Evolutionary conservation across 64 coral and sea anemone genomes (phyloP), one percentile per base, ranked within the genome.

Genomic region (Astreopora myriophthalma): DNA sequence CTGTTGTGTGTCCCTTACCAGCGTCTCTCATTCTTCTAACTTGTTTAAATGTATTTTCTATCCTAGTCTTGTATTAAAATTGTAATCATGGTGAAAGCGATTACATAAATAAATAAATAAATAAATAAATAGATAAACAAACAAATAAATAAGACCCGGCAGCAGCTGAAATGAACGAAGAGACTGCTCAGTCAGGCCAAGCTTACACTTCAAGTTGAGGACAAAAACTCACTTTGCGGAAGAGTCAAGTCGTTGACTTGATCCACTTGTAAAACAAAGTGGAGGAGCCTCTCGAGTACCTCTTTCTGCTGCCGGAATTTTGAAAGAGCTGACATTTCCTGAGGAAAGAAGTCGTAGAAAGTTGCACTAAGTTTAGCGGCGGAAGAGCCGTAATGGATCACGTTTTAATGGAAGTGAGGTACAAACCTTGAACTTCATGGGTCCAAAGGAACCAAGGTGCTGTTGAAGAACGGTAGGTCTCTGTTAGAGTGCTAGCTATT

Each of bases 401-500:
- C 12, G 28, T 35, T 73, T 6, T 37, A 73, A 35, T 38, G 1
- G 22, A 3, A 37, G 22, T 37, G 32, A 14, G 1, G 1, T 6
- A 87, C 70, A 30, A 75, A 92, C 90, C 90, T 92, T 92, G 44
- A 74, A 68, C 30, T 92, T 92, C 90, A 92, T 86, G 12, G 90
- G 90, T 73, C 90, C 90, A 85, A 92, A 92, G 16, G 90, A 92
- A 44, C 90, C 90, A 65, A 92, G 80, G 51, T 75, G 39, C 90
- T 92, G 23, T 55, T 55, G 13, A 19, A 55, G 17, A 10, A 37
- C 37, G 31, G 5, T 20, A 1, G 70, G 2, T 5, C 6, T 8
- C 6, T 64, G 61, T 64, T 64, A 64, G 61, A 64, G 9, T 64
- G 24, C 9, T 14, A 58, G 3, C 19, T 58, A 13, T 58, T 8